Conservation (phyloP, 2,888 invertebrate species). For the Caenorhabditis afra region DNA sequence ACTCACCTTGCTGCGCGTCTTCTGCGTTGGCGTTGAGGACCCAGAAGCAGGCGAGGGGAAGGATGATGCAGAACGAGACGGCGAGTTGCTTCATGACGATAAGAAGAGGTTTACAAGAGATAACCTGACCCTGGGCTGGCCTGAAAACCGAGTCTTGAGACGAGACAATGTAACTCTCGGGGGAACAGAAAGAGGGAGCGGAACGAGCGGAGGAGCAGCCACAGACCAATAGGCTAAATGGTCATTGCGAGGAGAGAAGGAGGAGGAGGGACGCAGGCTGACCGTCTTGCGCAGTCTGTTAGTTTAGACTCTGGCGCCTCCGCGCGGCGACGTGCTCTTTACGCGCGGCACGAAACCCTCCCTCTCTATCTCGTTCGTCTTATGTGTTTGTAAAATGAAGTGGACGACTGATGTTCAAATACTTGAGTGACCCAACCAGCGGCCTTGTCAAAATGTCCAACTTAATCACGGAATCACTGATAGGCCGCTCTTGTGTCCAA, state of each 20-base stretch:
- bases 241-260: conserved; percentile 45
- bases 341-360: conserved; percentile 54
- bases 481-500: conserved; percentile 3
- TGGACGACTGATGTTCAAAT: conserved; percentile 61
- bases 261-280: conserved; percentile 30
- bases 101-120: conserved; percentile 24
- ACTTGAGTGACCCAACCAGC: conserved; percentile 48
- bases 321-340: conserved; percentile 53
- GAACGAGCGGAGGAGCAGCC: conserved; percentile 25
- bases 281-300: conserved; percentile 43
- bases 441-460: conserved; percentile 58
- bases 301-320: conserved; percentile 55
- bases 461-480: conserved; percentile 34
- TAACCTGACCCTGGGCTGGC: conserved; percentile 43
- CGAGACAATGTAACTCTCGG: conserved; percentile 1
- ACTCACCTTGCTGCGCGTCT: conserved; percentile 67
- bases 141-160: conserved; percentile 19
- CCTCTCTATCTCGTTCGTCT: conserved; percentile 15
- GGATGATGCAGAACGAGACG: conserved; percentile 66
- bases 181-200: background rate
- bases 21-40: conserved; percentile 69
- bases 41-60: conserved; percentile 67
- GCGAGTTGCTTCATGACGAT: conserved; percentile 67
- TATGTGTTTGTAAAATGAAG: conserved; percentile 61
- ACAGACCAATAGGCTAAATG: conserved; percentile 26